phyloP scores from a whole-genome alignment of 2,797 vertebrate genomes.

The Cheirogaleus major region DNA sequence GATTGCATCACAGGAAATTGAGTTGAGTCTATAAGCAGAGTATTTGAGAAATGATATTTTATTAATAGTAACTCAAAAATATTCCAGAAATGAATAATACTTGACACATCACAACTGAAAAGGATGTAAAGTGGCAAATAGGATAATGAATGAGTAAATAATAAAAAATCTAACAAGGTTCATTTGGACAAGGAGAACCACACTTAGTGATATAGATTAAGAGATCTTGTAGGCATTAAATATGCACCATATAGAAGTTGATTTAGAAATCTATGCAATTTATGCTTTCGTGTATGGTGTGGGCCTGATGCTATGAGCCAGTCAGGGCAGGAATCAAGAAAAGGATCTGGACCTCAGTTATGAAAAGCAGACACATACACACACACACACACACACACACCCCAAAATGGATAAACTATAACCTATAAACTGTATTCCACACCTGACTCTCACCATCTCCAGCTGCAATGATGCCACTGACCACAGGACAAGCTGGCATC shows the following conservation, averaged over 20 bases:
- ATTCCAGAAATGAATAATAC: neutral
- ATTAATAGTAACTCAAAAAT: neutral
- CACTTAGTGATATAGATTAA: neutral
- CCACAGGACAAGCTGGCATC: accelerated
- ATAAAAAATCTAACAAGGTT: neutral
- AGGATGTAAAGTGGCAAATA: neutral
- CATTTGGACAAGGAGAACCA: neutral
- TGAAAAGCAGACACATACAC: neutral
- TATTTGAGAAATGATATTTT: neutral
- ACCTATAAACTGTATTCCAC: neutral
- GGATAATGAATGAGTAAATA: neutral
- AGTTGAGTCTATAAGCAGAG: neutral
- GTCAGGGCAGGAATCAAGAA: neutral
- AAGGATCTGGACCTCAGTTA: neutral
- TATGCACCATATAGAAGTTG: accelerated
- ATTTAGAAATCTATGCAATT: neutral
- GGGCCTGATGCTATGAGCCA: neutral
- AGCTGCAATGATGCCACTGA: neutral
- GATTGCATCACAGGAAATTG: neutral
- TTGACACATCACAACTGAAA: neutral
- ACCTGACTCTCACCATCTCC: neutral
- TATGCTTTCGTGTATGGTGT: neutral
- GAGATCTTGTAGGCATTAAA: neutral
- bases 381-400: too few relatives aligned
- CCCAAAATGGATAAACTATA: neutral